These are phyloP conservation scores for Phallusia fumigata DNA, from an alignment of 23 tunicate species.

Conservation along the genomic window DNA sequence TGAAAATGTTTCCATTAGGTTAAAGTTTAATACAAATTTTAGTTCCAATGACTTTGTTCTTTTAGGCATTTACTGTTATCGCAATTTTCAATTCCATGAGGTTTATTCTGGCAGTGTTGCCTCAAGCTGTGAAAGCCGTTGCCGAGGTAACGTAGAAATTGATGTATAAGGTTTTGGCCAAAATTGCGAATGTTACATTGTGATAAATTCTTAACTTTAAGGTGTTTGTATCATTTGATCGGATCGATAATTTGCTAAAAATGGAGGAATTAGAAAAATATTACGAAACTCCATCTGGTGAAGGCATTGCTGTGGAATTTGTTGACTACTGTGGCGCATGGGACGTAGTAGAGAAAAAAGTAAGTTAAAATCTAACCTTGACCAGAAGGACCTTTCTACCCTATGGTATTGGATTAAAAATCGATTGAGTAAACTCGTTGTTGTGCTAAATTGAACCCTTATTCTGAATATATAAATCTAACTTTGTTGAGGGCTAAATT, in stretches of 20 bases:
- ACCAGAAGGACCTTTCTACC: too few relatives aligned
- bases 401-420: too few relatives aligned
- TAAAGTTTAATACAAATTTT: too few relatives aligned
- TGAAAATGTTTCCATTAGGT: too few relatives aligned
- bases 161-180: background rate
- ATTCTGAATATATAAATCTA: too few relatives aligned
- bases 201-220: conserved; percentile 10
- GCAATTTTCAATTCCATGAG: conserved; percentile 78
- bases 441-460: too few relatives aligned
- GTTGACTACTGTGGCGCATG: conserved; percentile 63
- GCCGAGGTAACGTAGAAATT: conserved; percentile 54
- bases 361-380: too few relatives aligned
- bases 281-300: conserved; percentile 22
- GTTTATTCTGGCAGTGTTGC: conserved; percentile 55
- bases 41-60: background rate
- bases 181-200: background rate
- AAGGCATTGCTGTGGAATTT: conserved; percentile 55
- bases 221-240: conserved; percentile 66
- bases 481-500: too few relatives aligned
- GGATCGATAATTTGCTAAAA: conserved; percentile 63
- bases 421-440: too few relatives aligned
- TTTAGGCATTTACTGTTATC: conserved; percentile 78
- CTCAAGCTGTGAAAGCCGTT: conserved; percentile 67
- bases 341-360: conserved; percentile 61
- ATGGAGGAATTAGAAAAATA: conserved; percentile 80